Evolutionary conservation across 2,888 invertebrate genomes (phyloP).

Genomic region (Tinea pellionella): DNA sequence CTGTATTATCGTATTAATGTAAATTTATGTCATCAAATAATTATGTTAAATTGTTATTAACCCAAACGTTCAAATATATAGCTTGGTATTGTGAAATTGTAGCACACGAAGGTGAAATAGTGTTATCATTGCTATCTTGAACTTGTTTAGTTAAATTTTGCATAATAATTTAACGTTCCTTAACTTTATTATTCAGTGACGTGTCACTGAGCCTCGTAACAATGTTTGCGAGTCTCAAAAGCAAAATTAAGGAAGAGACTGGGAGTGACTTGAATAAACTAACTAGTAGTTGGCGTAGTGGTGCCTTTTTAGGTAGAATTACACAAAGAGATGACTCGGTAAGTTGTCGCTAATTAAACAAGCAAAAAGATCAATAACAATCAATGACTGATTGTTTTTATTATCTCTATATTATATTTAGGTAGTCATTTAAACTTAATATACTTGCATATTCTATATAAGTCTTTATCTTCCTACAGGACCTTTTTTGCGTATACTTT

Average conservation of each 20-base stretch:
- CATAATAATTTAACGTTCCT: neutral
- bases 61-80: neutral
- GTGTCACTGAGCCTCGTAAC: conserved; percentile 22
- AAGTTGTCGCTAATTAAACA: conserved; percentile 23
- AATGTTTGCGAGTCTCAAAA: conserved; percentile 90
- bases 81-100: neutral
- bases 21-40: neutral
- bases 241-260: conserved; percentile 90
- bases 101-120: neutral
- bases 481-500: too few relatives aligned
- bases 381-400: neutral
- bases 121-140: conserved; percentile 7
- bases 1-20: neutral
- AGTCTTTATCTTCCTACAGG: too few relatives aligned
- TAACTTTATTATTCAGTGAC: neutral
- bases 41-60: neutral
- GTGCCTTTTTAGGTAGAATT: conserved; percentile 62
- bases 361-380: neutral
- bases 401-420: conserved; percentile 9
- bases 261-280: conserved; percentile 78
- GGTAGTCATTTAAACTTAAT: neutral
- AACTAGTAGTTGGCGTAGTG: conserved; percentile 59
- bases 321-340: conserved; percentile 61
- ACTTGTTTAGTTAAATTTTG: neutral
- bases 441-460: too few relatives aligned